These are phyloP conservation scores for Tribolium freemani DNA, from an alignment of 2,888 invertebrate species.

Conservation along the genomic window DNA sequence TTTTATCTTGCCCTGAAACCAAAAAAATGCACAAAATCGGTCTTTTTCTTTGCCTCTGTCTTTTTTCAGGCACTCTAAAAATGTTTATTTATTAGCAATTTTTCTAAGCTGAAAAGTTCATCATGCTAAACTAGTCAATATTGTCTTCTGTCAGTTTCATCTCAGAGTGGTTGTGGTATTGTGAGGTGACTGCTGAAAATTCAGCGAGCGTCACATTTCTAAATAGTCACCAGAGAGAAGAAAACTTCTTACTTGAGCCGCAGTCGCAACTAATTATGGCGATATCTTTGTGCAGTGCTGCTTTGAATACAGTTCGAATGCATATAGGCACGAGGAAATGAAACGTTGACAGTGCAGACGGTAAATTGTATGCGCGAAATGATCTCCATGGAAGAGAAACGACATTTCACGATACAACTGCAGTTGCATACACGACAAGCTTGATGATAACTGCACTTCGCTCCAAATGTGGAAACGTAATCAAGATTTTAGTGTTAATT, in stretches of 20 bases:
- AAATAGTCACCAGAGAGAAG: not conserved
- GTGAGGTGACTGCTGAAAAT: too few relatives aligned
- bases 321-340: conserved; percentile 36
- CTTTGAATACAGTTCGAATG: conserved; percentile 26
- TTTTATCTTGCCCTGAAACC: too few relatives aligned
- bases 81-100: too few relatives aligned
- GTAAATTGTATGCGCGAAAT: conserved; percentile 32
- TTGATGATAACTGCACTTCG: conserved; percentile 26
- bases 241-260: not conserved
- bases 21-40: too few relatives aligned
- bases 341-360: conserved; percentile 34
- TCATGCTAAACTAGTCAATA: too few relatives aligned
- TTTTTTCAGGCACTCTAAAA: too few relatives aligned
- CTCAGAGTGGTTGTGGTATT: too few relatives aligned
- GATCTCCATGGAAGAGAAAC: conserved; percentile 14
- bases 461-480: conserved; percentile 26
- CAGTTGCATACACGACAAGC: conserved; percentile 10
- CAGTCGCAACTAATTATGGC: conserved; percentile 19
- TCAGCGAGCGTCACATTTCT: not conserved
- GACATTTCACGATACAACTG: conserved; percentile 28
- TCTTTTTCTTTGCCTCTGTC: too few relatives aligned
- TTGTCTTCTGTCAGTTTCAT: too few relatives aligned
- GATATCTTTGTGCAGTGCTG: conserved; percentile 5
- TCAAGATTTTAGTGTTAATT: conserved; percentile 32
- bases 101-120: too few relatives aligned